Base-by-base conservation (phyloP, 2,888 invertebrate species). In the Melieria omissa region DNA sequence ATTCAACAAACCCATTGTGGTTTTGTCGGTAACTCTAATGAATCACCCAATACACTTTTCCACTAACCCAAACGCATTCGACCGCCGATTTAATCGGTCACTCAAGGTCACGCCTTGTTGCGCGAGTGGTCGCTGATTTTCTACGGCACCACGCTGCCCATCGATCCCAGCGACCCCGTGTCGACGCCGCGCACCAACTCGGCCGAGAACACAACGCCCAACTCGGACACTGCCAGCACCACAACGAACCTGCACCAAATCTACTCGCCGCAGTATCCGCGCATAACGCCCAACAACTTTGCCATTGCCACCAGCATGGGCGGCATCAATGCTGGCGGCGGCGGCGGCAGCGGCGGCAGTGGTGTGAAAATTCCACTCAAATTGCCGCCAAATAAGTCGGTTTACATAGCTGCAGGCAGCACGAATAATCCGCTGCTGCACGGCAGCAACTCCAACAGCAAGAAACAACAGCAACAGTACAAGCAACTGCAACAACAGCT, bases 121-220 rank as follows among this genome's bases (percentile, higher is more conserved):
- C 94, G 95, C 89, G 95, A 95, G 86, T 98, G 97, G 98, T 94
- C 96, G 75, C 90, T 98, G 86, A 93, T 95, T 84, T 91, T 97
- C 86, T 96, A 97, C 87, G 98, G 98, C 80, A 97, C 97, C 73
- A 92, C 85, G 47, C 88, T 88, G 75, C 89, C 90, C 72, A 90
- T 90, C 66, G 88, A 90, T 83, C 90, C 90, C 86, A 90, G 89
- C 81, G 92, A 91, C 84, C 90, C 90, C 16, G 87, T 89, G 79
- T 90, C 90, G 68, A 82, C 80, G 73, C 82, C 84, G 63, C 83
- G 82, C 42, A 76, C 81, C 4, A 78, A 78, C 78, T 79, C 82
- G 73, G 79, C 81, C 72, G 83, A 85, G 74, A 79, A 77, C 12
- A 85, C 86, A 65, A 85, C 86, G 16, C 83, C 85, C 7, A 82